Evolutionary conservation across 2,797 vertebrate genomes (phyloP).

Genomic region (Pristis pectinata): DNA sequence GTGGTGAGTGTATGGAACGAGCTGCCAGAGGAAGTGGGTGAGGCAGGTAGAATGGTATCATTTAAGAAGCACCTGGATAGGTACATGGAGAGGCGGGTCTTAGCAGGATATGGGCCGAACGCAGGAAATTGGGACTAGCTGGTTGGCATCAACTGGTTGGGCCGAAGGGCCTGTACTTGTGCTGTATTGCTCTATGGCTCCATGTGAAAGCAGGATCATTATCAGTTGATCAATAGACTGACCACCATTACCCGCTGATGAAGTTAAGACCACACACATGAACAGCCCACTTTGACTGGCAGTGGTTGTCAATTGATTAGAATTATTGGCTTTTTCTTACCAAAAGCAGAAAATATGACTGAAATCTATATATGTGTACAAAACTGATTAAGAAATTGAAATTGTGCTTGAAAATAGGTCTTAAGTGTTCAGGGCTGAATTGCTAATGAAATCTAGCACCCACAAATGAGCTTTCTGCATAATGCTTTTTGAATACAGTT

Average conservation of each 20-base stretch:
- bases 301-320: neutral
- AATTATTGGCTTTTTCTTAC: neutral
- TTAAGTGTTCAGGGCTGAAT: neutral
- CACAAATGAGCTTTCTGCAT: neutral
- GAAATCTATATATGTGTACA: neutral
- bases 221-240: neutral
- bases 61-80: no score
- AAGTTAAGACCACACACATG: neutral
- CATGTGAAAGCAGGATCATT: neutral
- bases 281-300: neutral
- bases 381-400: neutral
- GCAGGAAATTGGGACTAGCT: no score
- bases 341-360: neutral
- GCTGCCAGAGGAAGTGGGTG: no score
- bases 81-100: no score
- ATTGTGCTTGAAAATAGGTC: neutral
- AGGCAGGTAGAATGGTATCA: no score
- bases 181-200: no score
- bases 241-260: neutral
- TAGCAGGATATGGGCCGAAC: no score
- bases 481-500: neutral
- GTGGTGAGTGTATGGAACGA: no score
- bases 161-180: no score
- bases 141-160: no score
- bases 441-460: neutral